Evolutionary conservation across 2,113 vertebrate species (phyloP).

Genomic region (Ifrita kowaldi): DNA sequence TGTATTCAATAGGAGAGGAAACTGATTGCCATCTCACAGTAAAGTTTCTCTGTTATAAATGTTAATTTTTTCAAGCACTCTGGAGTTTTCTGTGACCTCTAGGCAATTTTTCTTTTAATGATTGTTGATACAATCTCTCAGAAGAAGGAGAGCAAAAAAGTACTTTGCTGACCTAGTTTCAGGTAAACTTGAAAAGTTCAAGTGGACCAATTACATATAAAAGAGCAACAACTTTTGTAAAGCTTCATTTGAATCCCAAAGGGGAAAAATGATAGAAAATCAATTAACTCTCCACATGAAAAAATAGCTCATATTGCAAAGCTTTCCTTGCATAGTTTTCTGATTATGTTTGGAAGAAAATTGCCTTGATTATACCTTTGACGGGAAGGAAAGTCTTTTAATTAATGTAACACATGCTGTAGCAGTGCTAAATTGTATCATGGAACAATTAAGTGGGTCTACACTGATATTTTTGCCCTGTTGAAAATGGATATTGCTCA

Average conservation of each 20-base stretch:
- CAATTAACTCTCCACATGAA: slow-evolving; percentile 76
- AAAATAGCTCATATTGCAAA: slow-evolving; percentile 64
- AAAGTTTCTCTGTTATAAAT: not conserved
- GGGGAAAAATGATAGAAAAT: slow-evolving; percentile 61
- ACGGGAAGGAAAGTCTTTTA: slow-evolving; percentile 66
- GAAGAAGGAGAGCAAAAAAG: not conserved
- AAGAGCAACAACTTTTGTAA: slow-evolving; percentile 46
- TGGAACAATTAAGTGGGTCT: slow-evolving; percentile 52
- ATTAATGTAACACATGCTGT: slow-evolving; percentile 70
- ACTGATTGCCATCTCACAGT: not conserved
- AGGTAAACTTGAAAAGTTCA: slow-evolving; percentile 51
- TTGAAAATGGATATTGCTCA: slow-evolving; percentile 48
- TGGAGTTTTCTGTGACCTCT: not conserved
- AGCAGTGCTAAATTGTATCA: slow-evolving; percentile 54
- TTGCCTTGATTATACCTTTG: slow-evolving; percentile 74
- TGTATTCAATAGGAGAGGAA: not conserved
- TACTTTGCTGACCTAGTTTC: slow-evolving; percentile 39
- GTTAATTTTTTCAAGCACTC: slow-evolving; percentile 12
- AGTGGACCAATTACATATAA: slow-evolving; percentile 26
- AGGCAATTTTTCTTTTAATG: not conserved
- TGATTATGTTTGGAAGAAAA: slow-evolving; percentile 75
- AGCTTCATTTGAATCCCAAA: slow-evolving; percentile 62
- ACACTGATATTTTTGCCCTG: slow-evolving; percentile 17
- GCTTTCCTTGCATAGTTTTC: slow-evolving; percentile 65
- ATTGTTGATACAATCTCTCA: slow-evolving; percentile 19